Percentiles rank a stretch among this genome's conserved stretches.
Conservation (phyloP, 2,888 invertebrate genomes). For the Eugnorisma glareosa region DNA sequence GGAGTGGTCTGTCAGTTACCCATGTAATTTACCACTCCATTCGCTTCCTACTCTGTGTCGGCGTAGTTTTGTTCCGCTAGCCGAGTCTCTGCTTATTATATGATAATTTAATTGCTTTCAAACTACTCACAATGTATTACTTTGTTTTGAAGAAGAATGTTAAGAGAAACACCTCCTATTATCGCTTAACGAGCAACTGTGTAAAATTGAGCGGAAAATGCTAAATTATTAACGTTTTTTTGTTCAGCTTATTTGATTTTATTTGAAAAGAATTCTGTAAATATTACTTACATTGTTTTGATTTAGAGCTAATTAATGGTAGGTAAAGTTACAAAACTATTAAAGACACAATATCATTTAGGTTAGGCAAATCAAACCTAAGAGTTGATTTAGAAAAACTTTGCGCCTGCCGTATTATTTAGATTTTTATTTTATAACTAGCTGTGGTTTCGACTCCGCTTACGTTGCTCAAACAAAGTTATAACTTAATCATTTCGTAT, state of each 20-base stretch:
- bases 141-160: conserved; percentile 55
- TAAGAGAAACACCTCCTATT: conserved; percentile 48
- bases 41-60: conserved; percentile 31
- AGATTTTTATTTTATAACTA: background rate
- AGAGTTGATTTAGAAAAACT: background rate
- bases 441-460: background rate
- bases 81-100: conserved; percentile 57
- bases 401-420: background rate
- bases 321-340: background rate
- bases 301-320: background rate
- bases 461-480: background rate
- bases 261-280: background rate
- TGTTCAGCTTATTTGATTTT: conserved; percentile 1
- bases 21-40: conserved; percentile 24
- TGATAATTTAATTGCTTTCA: conserved; percentile 65
- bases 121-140: conserved; percentile 49
- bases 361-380: background rate
- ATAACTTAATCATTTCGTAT: background rate
- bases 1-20: background rate
- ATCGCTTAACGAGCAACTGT: conserved; percentile 50
- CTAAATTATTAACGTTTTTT: conserved; percentile 19
- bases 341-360: background rate
- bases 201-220: conserved; percentile 48
- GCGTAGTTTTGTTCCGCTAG: conserved; percentile 62
- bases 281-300: background rate